These are phyloP conservation scores for Camelus dromedarius DNA, from an alignment of 2,113 vertebrate species.

Conservation along the genomic window DNA sequence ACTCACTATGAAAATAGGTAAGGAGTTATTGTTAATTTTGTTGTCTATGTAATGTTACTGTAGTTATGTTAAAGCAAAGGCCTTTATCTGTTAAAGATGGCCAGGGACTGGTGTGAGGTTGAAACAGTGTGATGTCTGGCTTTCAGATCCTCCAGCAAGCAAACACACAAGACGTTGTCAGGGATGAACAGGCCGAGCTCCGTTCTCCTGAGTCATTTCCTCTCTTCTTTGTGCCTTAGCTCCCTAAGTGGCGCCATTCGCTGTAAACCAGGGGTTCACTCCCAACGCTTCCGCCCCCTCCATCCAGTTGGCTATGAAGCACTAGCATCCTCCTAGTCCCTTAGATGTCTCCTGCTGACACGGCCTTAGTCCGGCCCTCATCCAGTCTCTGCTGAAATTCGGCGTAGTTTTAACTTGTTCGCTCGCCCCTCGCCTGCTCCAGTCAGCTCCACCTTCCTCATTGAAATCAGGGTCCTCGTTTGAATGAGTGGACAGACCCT, in stretches of 20 bases:
- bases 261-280: fast-evolving
- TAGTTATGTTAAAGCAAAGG: not conserved
- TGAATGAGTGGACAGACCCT: fast-evolving
- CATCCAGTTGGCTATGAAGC: fast-evolving
- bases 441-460: fast-evolving
- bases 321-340: too few relatives aligned
- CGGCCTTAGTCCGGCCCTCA: not conserved
- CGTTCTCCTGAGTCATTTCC: fast-evolving
- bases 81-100: not conserved
- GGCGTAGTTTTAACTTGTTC: not conserved
- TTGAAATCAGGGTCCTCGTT: too few relatives aligned
- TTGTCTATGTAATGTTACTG: fast-evolving
- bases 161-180: not conserved
- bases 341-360: too few relatives aligned
- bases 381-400: fast-evolving
- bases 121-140: not conserved
- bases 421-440: fast-evolving
- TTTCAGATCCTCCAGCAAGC: not conserved
- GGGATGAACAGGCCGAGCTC: too few relatives aligned
- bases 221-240: not conserved
- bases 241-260: not conserved
- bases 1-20: fast-evolving
- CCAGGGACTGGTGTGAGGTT: too few relatives aligned
- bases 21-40: not conserved
- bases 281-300: not conserved